Evolutionary conservation across 2,113 vertebrate genomes (phyloP).

Genomic region (Columba livia): DNA sequence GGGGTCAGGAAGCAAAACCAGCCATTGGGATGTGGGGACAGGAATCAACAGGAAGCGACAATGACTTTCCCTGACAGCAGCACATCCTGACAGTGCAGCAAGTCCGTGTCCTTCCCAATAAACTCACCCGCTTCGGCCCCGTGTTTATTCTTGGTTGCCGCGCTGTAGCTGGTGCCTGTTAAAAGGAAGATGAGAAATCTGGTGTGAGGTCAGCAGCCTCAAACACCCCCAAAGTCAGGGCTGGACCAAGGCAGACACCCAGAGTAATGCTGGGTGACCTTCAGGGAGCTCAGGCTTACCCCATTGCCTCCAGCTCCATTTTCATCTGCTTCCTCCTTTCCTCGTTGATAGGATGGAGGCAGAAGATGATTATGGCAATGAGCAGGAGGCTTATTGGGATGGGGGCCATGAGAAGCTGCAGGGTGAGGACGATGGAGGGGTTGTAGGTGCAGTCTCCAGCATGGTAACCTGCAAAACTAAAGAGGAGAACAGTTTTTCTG

Average conservation of each 20-base stretch:
- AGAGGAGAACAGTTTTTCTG: neutral
- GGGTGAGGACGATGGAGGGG: slow-evolving; percentile 57
- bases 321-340: slow-evolving; percentile 36
- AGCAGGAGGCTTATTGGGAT: slow-evolving; percentile 73
- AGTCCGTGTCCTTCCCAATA: fast-evolving
- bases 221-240: neutral
- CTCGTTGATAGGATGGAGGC: slow-evolving; percentile 74
- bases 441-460: slow-evolving; percentile 65
- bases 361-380: slow-evolving; percentile 71
- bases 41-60: neutral
- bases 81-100: neutral
- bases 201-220: neutral
- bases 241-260: too few relatives aligned
- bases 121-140: neutral
- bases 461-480: slow-evolving; percentile 78
- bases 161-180: neutral
- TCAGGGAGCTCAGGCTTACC: neutral
- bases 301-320: slow-evolving; percentile 3
- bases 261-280: neutral
- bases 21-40: neutral
- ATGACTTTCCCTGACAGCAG: neutral
- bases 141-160: neutral
- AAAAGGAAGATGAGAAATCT: neutral
- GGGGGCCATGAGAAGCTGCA: slow-evolving; percentile 74
- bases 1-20: neutral